Evolutionary conservation across 2,888 invertebrate genomes (phyloP), one percentile per base, ranked within the genome.

Genomic region (Aplocera efformata): DNA sequence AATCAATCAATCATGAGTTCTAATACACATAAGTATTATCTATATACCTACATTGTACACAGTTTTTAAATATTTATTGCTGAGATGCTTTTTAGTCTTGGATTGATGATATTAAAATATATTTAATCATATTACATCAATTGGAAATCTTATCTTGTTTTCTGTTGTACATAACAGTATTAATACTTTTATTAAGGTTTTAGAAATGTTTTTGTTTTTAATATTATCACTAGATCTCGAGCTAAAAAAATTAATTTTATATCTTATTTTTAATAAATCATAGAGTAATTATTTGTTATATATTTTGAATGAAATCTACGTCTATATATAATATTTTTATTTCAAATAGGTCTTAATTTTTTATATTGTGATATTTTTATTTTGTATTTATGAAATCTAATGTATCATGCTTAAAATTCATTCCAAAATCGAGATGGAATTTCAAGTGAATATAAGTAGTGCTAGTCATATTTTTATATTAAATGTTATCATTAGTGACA

Each of bases 391-490:
- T n/a, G n/a, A n/a, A n/a, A n/a, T n/a, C n/a, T n/a, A n/a, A n/a
- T n/a, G n/a, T n/a, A n/a, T n/a, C n/a, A n/a, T n/a, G 42, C 7
- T 24, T 13, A 9, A 13, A 27, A 28, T 33, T 40, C 43, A 48
- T 54, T 54, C 50, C 50, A 32, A 48, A 52, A 44, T 56, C 56
- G 52, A 50, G 30, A 50, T 58, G 63, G 58, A 63, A 61, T 66
- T 62, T 56, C 45, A 48, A 60, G 60, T 61, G 56, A 62, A 64
- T 64, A 67, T 52, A 61, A 57, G 54, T 63, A 70, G 61, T 59
- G 53, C 72, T 73, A 73, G 72, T 73, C 72, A 72, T 73, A 66
- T 71, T 71, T 70, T 71, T 67, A 48, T 67, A 65, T 58, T 48
- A 60, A 54, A 55, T 56, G 54, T 58, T 55, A 27, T 26, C 31